phyloP scores from a whole-genome alignment of 2,888 invertebrate species.

The Agonopterix heracliana region DNA sequence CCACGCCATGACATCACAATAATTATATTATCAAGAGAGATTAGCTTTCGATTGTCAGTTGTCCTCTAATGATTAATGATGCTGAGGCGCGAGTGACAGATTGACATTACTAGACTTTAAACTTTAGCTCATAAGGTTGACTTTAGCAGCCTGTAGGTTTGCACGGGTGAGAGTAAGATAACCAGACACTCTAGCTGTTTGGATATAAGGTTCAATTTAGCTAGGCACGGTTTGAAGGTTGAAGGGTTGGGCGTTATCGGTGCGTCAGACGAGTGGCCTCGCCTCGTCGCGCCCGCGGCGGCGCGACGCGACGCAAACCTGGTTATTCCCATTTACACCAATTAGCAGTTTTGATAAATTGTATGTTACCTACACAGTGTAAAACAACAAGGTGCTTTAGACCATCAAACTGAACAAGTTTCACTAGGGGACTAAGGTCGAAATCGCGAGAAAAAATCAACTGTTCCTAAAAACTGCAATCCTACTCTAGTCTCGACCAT shows the following conservation, averaged over 20 bases:
- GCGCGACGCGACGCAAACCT: neutral
- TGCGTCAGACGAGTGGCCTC: slow-evolving; percentile 45
- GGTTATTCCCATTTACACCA: neutral
- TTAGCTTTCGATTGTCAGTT: slow-evolving; percentile 4
- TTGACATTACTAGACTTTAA: neutral
- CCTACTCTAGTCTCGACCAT: no score
- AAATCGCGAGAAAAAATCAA: no score
- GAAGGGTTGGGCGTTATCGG: slow-evolving; percentile 56
- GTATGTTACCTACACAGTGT: no score
- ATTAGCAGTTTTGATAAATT: neutral
- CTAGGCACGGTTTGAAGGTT: slow-evolving; percentile 18
- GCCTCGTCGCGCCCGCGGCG: slow-evolving; percentile 25
- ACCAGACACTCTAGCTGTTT: neutral
- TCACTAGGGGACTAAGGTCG: no score
- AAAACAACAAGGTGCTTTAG: no score
- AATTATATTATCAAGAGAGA: slow-evolving; percentile 1
- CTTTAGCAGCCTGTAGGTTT: no score
- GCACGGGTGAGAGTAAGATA: no score
- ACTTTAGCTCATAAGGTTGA: neutral
- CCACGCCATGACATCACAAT: neutral
- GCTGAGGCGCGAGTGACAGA: neutral
- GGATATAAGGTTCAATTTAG: neutral
- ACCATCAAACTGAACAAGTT: no score
- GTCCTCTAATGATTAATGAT: slow-evolving; percentile 3
- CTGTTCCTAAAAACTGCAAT: no score